Evolutionary conservation across 2,888 invertebrate genomes (phyloP).

Genomic region (Drosophila barbarae): DNA sequence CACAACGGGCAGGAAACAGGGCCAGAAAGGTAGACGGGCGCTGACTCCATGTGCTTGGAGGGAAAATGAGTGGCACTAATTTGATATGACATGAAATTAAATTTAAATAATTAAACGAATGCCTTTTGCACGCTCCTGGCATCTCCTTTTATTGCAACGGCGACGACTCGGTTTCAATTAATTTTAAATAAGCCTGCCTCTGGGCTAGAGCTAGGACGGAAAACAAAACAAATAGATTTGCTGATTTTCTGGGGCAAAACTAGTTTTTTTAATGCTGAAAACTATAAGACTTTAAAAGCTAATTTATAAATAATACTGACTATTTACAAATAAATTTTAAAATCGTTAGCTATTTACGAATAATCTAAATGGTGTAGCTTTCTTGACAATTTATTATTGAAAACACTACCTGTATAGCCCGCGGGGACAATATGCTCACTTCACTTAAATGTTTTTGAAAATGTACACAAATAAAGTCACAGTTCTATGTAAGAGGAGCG

Average conservation of each 20-base stretch:
- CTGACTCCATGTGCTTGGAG: constrained; percentile 47
- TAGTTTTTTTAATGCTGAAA: neutral
- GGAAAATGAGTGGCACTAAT: constrained; percentile 70
- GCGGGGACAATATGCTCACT: constrained; percentile 11
- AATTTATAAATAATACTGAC: no score
- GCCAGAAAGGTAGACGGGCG: constrained; percentile 8
- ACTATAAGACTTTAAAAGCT: neutral
- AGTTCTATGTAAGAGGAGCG: neutral
- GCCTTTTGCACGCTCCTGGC: constrained; percentile 38
- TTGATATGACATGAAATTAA: constrained; percentile 70
- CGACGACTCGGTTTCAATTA: constrained; percentile 22
- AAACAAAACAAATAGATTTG: neutral
- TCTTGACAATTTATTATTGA: neutral
- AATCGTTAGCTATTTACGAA: neutral
- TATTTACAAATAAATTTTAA: neutral
- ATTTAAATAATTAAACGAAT: constrained; percentile 69
- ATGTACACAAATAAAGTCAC: constrained; percentile 9
- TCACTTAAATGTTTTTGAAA: constrained; percentile 7
- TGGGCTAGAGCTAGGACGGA: neutral
- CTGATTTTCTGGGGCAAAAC: no score
- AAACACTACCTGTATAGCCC: neutral
- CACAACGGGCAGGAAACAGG: neutral
- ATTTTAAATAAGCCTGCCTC: constrained; percentile 13
- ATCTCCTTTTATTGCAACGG: neutral
- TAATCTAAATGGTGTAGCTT: neutral